Evolutionary conservation across 64 coral and sea anemone genomes (phyloP).

Genomic region (Montipora capricornis): DNA sequence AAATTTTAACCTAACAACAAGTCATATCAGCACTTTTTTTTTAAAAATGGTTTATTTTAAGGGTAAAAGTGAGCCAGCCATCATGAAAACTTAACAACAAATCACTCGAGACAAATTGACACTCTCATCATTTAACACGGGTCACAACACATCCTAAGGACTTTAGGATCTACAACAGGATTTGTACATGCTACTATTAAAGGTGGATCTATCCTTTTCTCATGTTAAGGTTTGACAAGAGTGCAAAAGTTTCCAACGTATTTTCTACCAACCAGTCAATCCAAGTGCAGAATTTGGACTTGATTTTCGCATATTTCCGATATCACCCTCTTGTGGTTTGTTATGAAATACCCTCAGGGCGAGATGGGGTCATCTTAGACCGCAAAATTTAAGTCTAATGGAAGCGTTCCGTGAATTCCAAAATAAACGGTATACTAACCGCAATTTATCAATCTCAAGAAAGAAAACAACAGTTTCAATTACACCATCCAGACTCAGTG

Average conservation of each 20-base stretch:
- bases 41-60: too few species aligned
- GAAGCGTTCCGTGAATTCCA: constrained; percentile 12
- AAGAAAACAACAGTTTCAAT: background rate
- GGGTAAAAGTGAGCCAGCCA: too few species aligned
- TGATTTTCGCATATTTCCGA: background rate
- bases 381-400: background rate
- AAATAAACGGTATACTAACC: background rate
- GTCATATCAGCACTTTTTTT: too few species aligned
- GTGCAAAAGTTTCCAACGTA: background rate
- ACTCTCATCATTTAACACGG: too few species aligned
- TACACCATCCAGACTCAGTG: background rate
- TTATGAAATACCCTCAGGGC: background rate
- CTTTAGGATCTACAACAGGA: background rate
- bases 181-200: background rate
- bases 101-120: too few species aligned
- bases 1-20: too few species aligned
- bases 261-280: background rate
- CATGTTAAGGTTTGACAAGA: background rate
- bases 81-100: too few species aligned
- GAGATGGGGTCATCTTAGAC: background rate
- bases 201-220: background rate
- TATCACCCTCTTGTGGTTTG: background rate
- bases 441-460: background rate
- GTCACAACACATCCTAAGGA: too few species aligned
- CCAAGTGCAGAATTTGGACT: too few species aligned